A percentile compares a stretch with the other conserved stretches of the same genome.
Conservation (phyloP, 2,113 vertebrate genomes). For the Hucho hucho region DNA sequence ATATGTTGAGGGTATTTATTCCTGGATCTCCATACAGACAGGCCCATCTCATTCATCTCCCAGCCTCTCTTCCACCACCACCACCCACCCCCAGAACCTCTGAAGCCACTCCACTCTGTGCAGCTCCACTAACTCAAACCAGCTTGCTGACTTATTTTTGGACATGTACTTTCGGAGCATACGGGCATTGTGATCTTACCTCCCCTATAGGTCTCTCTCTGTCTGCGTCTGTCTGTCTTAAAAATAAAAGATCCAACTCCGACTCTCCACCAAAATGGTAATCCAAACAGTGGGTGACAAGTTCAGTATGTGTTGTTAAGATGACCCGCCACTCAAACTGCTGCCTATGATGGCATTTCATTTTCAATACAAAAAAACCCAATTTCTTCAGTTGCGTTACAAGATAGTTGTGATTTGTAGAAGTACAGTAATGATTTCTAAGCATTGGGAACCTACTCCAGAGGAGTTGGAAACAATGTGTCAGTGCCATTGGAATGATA, state of each 20-base stretch:
- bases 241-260: too few species aligned
- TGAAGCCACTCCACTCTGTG: not conserved
- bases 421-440: too few species aligned
- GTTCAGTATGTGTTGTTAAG: too few species aligned
- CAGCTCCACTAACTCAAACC: constrained; percentile 10
- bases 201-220: not conserved
- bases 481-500: not conserved
- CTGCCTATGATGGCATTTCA: too few species aligned
- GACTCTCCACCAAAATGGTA: too few species aligned
- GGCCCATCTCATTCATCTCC: constrained; percentile 2
- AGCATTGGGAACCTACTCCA: not conserved
- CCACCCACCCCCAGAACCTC: not conserved
- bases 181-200: not conserved
- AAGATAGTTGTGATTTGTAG: too few species aligned
- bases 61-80: not conserved
- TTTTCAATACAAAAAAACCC: too few species aligned
- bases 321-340: too few species aligned
- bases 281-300: too few species aligned
- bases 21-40: not conserved
- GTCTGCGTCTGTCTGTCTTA: not conserved
- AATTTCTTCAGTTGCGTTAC: not conserved
- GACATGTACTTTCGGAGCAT: not conserved
- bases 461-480: not conserved
- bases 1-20: constrained; percentile 1
- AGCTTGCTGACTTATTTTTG: constrained; percentile 6